phyloP scores from a whole-genome alignment of 2,888 invertebrate species.

The Lasioglossum oenotherae region DNA sequence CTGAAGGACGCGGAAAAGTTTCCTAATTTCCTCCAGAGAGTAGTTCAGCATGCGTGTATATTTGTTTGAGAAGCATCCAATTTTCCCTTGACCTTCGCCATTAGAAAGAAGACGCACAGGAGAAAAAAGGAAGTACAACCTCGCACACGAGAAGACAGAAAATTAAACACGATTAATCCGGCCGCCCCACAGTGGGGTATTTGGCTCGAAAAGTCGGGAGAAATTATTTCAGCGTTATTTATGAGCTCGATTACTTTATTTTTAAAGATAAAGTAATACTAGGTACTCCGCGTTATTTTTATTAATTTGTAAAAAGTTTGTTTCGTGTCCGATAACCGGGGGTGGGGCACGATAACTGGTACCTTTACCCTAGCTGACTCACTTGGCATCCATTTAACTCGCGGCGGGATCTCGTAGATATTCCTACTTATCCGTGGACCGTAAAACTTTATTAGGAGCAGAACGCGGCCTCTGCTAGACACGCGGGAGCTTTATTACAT shows the following conservation, averaged over 20 bases:
- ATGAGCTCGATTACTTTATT: too few species aligned
- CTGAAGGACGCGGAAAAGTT: neutral
- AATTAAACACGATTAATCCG: neutral
- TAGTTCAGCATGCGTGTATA: neutral
- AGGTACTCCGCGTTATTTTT: too few species aligned
- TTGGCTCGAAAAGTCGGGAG: too few species aligned
- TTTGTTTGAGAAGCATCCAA: neutral
- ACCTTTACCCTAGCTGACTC: neutral
- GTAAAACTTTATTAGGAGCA: slow-evolving; percentile 65
- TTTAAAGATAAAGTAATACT: too few species aligned
- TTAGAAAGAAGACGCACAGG: neutral
- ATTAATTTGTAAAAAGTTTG: too few species aligned
- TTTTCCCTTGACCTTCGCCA: neutral
- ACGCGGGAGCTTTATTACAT: slow-evolving; percentile 46
- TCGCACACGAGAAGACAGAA: neutral
- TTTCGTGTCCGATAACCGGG: too few species aligned
- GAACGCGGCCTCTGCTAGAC: slow-evolving; percentile 1
- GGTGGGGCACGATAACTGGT: too few species aligned
- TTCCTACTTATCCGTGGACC: slow-evolving; percentile 24
- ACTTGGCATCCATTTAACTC: neutral
- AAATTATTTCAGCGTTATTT: too few species aligned
- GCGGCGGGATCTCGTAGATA: neutral
- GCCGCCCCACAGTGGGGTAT: too few species aligned
- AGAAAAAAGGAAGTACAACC: neutral
- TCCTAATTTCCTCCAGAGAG: neutral